Conservation (phyloP, 2,113 vertebrate species). For the Tinamus guttatus region DNA sequence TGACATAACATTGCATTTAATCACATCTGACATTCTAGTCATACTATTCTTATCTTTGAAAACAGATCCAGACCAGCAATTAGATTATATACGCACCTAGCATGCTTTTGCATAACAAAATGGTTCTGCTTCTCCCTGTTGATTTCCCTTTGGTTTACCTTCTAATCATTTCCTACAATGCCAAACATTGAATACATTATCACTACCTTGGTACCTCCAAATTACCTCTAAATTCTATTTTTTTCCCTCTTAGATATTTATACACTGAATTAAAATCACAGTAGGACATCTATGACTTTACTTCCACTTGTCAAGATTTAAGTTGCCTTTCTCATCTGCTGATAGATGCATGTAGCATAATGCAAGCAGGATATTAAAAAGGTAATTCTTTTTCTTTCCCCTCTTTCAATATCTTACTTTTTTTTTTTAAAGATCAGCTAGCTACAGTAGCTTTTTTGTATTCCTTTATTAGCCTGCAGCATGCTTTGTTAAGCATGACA, state of each 20-base stretch:
- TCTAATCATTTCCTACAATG: background rate
- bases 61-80: background rate
- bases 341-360: background rate
- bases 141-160: background rate
- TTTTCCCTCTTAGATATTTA: conserved; percentile 38
- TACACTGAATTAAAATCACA: conserved; percentile 63
- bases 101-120: background rate
- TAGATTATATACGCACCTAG: background rate
- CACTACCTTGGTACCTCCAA: conserved; percentile 4
- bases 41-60: background rate
- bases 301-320: conserved; percentile 33
- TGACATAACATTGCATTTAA: background rate
- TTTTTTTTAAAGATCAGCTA: background rate
- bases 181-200: conserved; percentile 22
- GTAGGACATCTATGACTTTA: conserved; percentile 26
- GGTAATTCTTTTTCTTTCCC: background rate
- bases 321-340: conserved; percentile 18
- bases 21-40: background rate
- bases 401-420: background rate
- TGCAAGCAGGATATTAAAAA: conserved; percentile 61
- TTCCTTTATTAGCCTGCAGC: conserved; percentile 18
- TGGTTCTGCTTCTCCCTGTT: background rate
- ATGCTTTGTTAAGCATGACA: conserved; percentile 43
- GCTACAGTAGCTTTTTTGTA: background rate
- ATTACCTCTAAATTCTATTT: background rate